Percentiles rank a stretch among this genome's conserved stretches.
These are phyloP conservation scores for Nyctalus aviator DNA, from an alignment of 2,797 vertebrate genomes.

Conservation along the genomic window DNA sequence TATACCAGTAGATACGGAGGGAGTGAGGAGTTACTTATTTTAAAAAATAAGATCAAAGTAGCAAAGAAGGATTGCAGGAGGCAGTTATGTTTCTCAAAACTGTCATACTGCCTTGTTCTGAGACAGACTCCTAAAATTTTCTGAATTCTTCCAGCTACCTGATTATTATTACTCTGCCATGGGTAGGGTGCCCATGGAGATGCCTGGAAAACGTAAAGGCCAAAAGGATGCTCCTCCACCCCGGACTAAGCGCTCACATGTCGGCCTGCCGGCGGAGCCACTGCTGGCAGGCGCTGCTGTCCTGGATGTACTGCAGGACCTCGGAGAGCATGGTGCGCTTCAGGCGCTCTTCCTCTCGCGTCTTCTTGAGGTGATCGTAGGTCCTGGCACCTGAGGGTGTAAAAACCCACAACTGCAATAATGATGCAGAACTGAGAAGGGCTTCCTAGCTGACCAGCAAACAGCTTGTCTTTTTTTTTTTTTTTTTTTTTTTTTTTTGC, in stretches of 20 bases:
- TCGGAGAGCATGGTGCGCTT: constrained; percentile 97
- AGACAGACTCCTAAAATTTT: constrained; percentile 18
- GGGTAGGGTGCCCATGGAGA: background rate
- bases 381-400: constrained; percentile 92
- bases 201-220: constrained; percentile 2
- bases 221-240: background rate
- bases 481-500: constrained; percentile 37
- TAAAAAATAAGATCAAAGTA: constrained; percentile 62
- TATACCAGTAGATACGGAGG: background rate
- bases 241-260: constrained; percentile 89
- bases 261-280: constrained; percentile 99
- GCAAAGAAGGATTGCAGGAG: constrained; percentile 18
- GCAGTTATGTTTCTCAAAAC: constrained; percentile 31
- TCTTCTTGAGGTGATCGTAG: constrained; percentile 94
- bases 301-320: constrained; percentile 98
- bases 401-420: background rate
- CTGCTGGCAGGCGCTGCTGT: constrained; percentile 97
- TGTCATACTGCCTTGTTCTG: background rate
- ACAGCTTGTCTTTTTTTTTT: background rate
- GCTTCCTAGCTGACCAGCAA: background rate
- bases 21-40: constrained; percentile 24
- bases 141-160: constrained; percentile 13
- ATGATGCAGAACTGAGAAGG: background rate
- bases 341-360: constrained; percentile 94
- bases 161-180: background rate